Evolutionary conservation across 2,113 vertebrate species (phyloP).

Genomic region (Helogale parvula): DNA sequence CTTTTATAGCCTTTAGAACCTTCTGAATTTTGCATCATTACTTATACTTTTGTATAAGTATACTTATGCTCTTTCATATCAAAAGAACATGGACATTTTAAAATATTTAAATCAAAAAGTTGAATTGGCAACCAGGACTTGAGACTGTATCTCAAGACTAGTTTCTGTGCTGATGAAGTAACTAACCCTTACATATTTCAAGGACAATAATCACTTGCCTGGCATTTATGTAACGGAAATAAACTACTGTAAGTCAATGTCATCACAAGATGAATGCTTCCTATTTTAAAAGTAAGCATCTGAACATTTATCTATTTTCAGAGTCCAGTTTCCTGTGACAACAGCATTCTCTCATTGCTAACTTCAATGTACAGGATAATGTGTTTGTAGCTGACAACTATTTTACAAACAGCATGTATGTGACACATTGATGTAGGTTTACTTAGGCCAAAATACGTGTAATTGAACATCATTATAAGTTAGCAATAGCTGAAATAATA

Average conservation of each 20-base stretch:
- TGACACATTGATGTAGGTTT: not conserved
- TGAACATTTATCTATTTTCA: constrained; percentile 18
- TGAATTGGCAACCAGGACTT: not conserved
- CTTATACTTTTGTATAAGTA: not conserved
- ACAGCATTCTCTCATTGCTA: not conserved
- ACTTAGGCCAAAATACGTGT: not conserved
- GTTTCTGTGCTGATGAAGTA: constrained; percentile 10
- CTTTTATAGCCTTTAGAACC: not conserved
- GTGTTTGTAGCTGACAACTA: not conserved
- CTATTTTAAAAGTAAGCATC: constrained; percentile 18
- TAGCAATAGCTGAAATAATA: not conserved
- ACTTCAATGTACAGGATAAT: not conserved
- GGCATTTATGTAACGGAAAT: not conserved
- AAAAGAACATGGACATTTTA: not conserved
- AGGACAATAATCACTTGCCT: not conserved
- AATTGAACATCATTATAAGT: not conserved
- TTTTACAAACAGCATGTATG: not conserved
- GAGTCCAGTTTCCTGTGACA: constrained; percentile 13
- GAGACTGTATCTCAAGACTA: not conserved
- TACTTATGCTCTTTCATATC: not conserved
- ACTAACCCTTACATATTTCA: not conserved
- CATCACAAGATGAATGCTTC: not conserved
- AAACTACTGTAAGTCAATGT: not conserved
- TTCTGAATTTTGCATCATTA: not conserved
- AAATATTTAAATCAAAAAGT: not conserved